phyloP scores from a whole-genome alignment of 2,888 invertebrate genomes.

The Platycheirus albimanus region DNA sequence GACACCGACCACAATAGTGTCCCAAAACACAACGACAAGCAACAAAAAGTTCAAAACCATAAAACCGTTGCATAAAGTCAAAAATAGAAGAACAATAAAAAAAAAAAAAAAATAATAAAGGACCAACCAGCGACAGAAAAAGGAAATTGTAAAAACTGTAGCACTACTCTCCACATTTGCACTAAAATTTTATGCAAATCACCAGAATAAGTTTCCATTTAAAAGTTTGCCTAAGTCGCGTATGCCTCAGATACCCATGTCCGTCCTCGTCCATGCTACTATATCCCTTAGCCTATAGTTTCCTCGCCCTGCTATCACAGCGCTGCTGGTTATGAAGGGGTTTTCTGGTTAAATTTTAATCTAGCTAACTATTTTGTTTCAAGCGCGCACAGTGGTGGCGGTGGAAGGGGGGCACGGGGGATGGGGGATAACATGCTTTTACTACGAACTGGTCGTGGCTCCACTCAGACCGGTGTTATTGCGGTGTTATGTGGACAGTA shows the following conservation, averaged over 20 bases:
- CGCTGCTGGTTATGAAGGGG: conserved; percentile 60
- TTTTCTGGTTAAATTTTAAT: conserved; percentile 72
- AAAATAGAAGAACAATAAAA: conserved; percentile 29
- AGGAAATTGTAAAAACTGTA: conserved; percentile 67
- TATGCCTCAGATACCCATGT: conserved; percentile 50
- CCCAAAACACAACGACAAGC: conserved; percentile 38
- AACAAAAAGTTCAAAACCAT: conserved; percentile 61
- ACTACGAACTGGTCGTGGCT: conserved; percentile 57
- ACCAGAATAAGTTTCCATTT: conserved; percentile 73
- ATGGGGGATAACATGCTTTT: conserved; percentile 49
- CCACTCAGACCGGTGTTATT: conserved; percentile 71
- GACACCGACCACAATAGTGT: conserved; percentile 64
- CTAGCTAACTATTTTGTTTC: conserved; percentile 70
- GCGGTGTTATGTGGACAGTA: conserved; percentile 71
- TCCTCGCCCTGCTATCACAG: not conserved
- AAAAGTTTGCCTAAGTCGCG: conserved; percentile 73
- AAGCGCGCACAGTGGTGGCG: too few relatives aligned
- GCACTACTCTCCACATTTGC: conserved; percentile 71
- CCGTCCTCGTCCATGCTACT: not conserved
- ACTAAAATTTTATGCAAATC: conserved; percentile 74
- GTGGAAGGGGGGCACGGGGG: not conserved
- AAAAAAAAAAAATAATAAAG: conserved; percentile 10
- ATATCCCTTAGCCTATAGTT: not conserved
- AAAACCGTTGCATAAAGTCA: conserved; percentile 56
- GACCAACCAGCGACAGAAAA: conserved; percentile 34